A percentile compares a stretch with the other conserved stretches of the same genome.
These are phyloP conservation scores for Chaetoderma sp. DNA, from an alignment of 2,888 invertebrate species.

Conservation along the genomic window DNA sequence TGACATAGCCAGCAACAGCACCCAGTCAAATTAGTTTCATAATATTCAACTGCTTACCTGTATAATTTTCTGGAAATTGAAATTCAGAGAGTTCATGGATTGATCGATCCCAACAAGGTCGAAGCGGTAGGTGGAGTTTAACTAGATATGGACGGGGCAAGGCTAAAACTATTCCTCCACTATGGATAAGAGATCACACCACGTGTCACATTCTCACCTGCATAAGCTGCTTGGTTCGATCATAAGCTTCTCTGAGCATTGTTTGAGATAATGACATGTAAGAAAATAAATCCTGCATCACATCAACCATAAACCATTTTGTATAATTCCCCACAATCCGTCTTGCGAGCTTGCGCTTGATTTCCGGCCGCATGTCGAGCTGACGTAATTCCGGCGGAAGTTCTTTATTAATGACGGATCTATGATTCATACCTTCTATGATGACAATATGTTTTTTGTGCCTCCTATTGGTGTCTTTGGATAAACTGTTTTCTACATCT, in stretches of 20 bases:
- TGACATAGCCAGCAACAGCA: too few species aligned
- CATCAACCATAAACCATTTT: background rate
- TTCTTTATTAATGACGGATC: background rate
- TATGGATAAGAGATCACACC: too few species aligned
- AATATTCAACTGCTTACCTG: too few species aligned
- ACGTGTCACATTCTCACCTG: too few species aligned
- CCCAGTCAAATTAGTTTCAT: too few species aligned
- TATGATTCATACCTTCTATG: constrained; percentile 46
- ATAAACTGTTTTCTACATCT: constrained; percentile 25
- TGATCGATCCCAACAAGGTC: too few species aligned
- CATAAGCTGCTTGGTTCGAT: constrained; percentile 2
- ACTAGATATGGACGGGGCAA: too few species aligned
- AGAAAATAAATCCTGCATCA: background rate
- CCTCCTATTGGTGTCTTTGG: constrained; percentile 17
- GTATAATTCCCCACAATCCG: background rate
- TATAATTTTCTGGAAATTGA: too few species aligned
- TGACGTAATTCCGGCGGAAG: background rate
- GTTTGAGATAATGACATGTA: background rate
- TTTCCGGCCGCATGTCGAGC: constrained; percentile 41
- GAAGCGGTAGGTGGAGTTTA: too few species aligned
- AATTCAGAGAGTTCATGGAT: too few species aligned
- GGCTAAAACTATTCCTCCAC: too few species aligned
- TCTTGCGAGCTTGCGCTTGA: constrained; percentile 22
- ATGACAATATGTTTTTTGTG: constrained; percentile 47
- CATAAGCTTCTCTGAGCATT: constrained; percentile 1